Evolutionary conservation across 2,888 invertebrate species (phyloP), one percentile per base, ranked within the genome.

Genomic region (Oscheius onirici): DNA sequence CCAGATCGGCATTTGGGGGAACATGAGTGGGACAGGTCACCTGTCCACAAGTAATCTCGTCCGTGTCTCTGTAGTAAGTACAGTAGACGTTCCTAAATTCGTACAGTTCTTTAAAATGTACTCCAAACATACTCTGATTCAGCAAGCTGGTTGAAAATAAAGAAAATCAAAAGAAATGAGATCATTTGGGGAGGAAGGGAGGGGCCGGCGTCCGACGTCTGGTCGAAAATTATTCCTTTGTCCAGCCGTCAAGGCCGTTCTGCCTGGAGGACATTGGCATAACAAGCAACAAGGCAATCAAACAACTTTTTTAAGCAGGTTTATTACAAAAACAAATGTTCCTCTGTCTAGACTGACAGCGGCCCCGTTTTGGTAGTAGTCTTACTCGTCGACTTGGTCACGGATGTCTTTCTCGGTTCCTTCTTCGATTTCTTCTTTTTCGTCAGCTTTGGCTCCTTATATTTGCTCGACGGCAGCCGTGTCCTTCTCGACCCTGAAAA

Each of bases 41-140:
- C 76, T 66, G 84, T 84, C 86, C 86, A 69, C 86, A 87, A 17
- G 85, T 86, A 24, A 86, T 81, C 46, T 87, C 81, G 58, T 87
- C 84, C n/a, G 82, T 77, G 40, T 85, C 83, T 11, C 86, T 78
- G 67, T 87, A 86, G 68, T 86, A 87, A 2, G 84, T 86, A 72
- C 86, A 87, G 69, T 84, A 86, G 6, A 86, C 86, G 72, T 86
- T 87, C 51, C 81, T 80, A 57, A 68, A 79, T 71, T 55, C 43
- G 15, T 15, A 3, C 1, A 51, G n/a, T 34, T 49, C 20, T 17
- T 15, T 28, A 28, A 41, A 55, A 24, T 26, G 2, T 28, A 26
- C 34, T 20, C 8, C n/a, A 13, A 40, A 65, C 69, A 44, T 43
- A 75, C 72, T 75, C 75, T 1, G 63, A 58, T 1, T 8, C 15